Conservation (phyloP, 2,888 invertebrate genomes). For the Spodoptera exigua region DNA sequence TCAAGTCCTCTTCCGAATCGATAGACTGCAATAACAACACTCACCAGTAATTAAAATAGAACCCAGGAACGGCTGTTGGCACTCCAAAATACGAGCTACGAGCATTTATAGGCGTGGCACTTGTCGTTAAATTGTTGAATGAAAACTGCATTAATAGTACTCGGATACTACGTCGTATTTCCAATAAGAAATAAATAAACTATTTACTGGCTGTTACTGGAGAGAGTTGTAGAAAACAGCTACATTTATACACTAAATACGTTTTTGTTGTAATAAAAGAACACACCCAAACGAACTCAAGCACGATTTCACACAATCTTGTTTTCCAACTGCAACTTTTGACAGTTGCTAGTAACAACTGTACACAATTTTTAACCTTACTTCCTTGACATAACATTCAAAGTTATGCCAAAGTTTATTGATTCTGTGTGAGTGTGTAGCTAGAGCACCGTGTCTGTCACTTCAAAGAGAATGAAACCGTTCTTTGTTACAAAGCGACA, state of each 20-base stretch:
- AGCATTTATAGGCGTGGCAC: conserved; percentile 82
- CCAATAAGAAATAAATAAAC: conserved; percentile 44
- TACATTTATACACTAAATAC: conserved; percentile 43
- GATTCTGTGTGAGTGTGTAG: conserved; percentile 8
- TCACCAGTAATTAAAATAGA: conserved; percentile 59
- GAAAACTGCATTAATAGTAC: conserved; percentile 65
- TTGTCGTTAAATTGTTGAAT: conserved; percentile 74
- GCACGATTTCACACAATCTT: conserved; percentile 42
- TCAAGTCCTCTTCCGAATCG: conserved; percentile 84
- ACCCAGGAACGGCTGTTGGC: conserved; percentile 47
- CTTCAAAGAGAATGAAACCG: conserved; percentile 20
- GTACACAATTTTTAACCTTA: conserved; percentile 32
- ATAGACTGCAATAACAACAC: conserved; percentile 80
- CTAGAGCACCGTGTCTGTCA: conserved; percentile 43
- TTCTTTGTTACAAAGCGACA: conserved; percentile 39
- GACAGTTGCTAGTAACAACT: conserved; percentile 34
- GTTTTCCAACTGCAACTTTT: conserved; percentile 49
- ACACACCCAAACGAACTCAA: conserved; percentile 60
- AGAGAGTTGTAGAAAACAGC: conserved; percentile 38
- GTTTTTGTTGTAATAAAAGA: conserved; percentile 56
- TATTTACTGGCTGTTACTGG: conserved; percentile 45
- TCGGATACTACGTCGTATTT: conserved; percentile 34
- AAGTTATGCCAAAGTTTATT: conserved; percentile 14
- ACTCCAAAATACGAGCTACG: conserved; percentile 51
- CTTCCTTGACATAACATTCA: not conserved